phyloP scores from a whole-genome alignment of 2,888 invertebrate genomes.

The Mamestra brassicae region DNA sequence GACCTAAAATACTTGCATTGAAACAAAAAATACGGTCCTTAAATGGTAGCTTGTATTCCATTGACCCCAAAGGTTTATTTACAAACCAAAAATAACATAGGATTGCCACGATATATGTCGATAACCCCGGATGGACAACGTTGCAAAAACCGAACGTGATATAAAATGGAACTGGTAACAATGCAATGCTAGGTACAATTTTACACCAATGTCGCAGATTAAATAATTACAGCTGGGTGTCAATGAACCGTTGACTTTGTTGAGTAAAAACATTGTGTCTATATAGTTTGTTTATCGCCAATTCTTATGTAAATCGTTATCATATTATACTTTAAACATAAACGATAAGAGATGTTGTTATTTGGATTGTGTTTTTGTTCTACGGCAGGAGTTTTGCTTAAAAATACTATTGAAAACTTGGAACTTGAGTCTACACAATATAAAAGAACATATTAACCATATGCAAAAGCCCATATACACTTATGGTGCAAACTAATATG shows the following conservation, averaged over 20 bases:
- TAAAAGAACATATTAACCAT: neutral
- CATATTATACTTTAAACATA: slow-evolving; percentile 48
- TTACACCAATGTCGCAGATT: slow-evolving; percentile 67
- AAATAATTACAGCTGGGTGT: slow-evolving; percentile 65
- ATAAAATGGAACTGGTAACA: slow-evolving; percentile 5
- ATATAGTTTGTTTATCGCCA: slow-evolving; percentile 66
- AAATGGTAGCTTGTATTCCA: neutral
- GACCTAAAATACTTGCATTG: neutral
- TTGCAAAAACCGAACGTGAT: slow-evolving; percentile 12
- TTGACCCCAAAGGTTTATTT: slow-evolving; percentile 8
- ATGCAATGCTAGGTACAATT: slow-evolving; percentile 33
- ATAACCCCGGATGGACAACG: slow-evolving; percentile 39
- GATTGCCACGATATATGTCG: slow-evolving; percentile 54
- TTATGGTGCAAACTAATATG: neutral
- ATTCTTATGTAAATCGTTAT: slow-evolving; percentile 76
- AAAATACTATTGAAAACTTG: slow-evolving; percentile 1
- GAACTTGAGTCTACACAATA: neutral
- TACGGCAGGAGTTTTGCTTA: neutral
- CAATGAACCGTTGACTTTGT: slow-evolving; percentile 75
- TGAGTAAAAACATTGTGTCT: slow-evolving; percentile 65
- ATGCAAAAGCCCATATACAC: neutral
- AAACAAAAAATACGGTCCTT: slow-evolving; percentile 39
- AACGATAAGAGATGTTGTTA: slow-evolving; percentile 57
- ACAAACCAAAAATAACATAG: slow-evolving; percentile 34
- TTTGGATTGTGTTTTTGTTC: slow-evolving; percentile 33